Percentiles rank a stretch among this genome's conserved stretches.
Conservation (phyloP, 30 jellyfish, hydroid and myxozoan species). For the Turritopsis dohrnii region DNA sequence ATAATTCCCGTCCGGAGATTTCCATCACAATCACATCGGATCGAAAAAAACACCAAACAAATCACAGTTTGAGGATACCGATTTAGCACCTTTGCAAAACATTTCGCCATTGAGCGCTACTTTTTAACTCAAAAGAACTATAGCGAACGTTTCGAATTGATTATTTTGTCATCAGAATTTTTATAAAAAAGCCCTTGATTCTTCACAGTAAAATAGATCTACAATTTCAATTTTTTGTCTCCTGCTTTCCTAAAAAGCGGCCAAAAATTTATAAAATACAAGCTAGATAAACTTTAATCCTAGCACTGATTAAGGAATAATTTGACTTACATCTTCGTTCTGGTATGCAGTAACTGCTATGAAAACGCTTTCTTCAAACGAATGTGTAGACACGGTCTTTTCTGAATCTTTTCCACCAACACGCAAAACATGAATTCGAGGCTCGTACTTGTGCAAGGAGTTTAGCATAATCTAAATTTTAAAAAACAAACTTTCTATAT, state of each 20-base stretch:
- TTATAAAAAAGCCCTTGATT: not conserved
- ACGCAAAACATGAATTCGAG: conserved; percentile 77
- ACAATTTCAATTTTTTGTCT: no score
- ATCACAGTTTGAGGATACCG: not conserved
- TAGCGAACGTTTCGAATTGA: not conserved
- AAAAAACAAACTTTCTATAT: not conserved
- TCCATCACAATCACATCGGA: not conserved
- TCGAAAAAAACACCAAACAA: not conserved
- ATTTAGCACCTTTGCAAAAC: not conserved
- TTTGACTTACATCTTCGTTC: conserved; percentile 74
- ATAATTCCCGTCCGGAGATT: conserved; percentile 8
- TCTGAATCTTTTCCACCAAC: conserved; percentile 84
- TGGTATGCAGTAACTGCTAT: conserved; percentile 98
- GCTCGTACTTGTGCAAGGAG: conserved; percentile 89
- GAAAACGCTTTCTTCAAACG: conserved; percentile 83
- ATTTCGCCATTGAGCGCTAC: not conserved
- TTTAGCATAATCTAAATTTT: conserved; percentile 88
- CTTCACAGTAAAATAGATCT: no score
- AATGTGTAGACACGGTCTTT: conserved; percentile 69
- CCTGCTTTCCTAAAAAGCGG: no score
- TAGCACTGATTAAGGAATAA: no score
- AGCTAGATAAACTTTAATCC: no score
- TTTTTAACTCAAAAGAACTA: not conserved
- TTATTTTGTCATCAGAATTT: not conserved
- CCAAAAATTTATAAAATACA: no score